Percentiles rank a stretch among this genome's conserved stretches.
These are phyloP conservation scores for Dysmachus trigonus DNA, from an alignment of 2,888 invertebrate genomes.

Conservation along the genomic window DNA sequence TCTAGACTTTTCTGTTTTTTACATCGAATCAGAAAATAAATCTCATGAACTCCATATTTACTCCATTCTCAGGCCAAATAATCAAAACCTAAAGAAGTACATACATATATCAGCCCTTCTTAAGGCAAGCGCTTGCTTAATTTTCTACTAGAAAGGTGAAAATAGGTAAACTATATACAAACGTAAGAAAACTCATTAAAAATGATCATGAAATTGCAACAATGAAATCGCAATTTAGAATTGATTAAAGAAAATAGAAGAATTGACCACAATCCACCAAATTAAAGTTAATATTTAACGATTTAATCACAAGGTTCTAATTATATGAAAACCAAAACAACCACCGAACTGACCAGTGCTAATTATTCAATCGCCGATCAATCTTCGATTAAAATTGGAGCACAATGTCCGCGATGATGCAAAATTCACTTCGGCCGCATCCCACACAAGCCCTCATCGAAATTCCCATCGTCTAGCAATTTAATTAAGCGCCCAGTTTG, in stretches of 20 bases:
- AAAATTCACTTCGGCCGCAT: background rate
- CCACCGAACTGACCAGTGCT: background rate
- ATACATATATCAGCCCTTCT: too few relatives aligned
- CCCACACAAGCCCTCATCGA: background rate
- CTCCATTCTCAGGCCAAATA: too few relatives aligned
- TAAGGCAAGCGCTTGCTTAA: too few relatives aligned
- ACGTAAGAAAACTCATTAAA: background rate
- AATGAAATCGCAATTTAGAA: background rate
- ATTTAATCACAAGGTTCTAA: background rate
- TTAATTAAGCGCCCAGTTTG: background rate
- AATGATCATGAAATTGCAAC: background rate
- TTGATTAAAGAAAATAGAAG: background rate
- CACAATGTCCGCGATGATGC: background rate
- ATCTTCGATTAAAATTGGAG: background rate
- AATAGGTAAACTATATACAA: background rate
- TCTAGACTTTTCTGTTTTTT: too few relatives aligned
- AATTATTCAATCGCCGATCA: constrained; percentile 19
- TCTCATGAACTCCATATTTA: too few relatives aligned
- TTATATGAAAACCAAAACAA: background rate
- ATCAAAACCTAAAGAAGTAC: too few relatives aligned
- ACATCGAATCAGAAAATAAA: too few relatives aligned
- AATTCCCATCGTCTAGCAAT: background rate
- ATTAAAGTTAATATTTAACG: constrained; percentile 4
- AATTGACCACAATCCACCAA: background rate
- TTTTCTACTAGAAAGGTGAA: background rate